These are phyloP conservation scores for Ernsta delagoae DNA, from an alignment of 2,888 invertebrate genomes.

Conservation along the genomic window DNA sequence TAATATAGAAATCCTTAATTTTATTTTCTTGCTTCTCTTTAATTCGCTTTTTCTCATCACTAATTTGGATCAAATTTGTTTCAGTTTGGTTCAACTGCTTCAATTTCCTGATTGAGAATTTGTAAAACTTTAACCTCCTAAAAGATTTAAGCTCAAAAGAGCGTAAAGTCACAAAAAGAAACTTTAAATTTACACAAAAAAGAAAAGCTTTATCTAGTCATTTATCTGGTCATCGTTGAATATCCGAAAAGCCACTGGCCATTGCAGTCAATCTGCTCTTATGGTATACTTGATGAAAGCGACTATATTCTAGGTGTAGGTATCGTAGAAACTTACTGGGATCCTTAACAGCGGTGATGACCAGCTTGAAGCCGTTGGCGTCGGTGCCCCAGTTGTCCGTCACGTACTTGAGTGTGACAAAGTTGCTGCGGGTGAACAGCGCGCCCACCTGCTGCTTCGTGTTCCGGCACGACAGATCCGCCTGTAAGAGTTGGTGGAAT, in stretches of 20 bases:
- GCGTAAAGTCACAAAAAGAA: too few relatives aligned
- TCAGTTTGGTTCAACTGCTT: too few relatives aligned
- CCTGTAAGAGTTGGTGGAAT: slow-evolving; percentile 83
- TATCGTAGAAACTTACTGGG: slow-evolving; percentile 84
- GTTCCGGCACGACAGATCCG: slow-evolving; percentile 95
- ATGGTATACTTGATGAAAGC: too few relatives aligned
- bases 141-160: too few relatives aligned
- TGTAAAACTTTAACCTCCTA: too few relatives aligned
- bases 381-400: slow-evolving; percentile 97
- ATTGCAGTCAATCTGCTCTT: too few relatives aligned
- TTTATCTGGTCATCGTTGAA: too few relatives aligned
- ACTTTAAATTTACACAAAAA: too few relatives aligned
- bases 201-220: too few relatives aligned
- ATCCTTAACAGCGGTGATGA: slow-evolving; percentile 97
- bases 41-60: not conserved
- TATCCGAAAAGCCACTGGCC: too few relatives aligned
- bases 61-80: too few relatives aligned
- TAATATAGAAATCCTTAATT: not conserved
- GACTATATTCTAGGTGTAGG: not conserved
- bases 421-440: slow-evolving; percentile 96
- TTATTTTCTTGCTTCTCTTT: not conserved
- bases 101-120: too few relatives aligned
- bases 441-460: slow-evolving; percentile 95
- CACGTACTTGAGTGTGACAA: slow-evolving; percentile 96
- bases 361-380: slow-evolving; percentile 95